A percentile compares a stretch with the other conserved stretches of the same genome.
phyloP scores from a whole-genome alignment of 2,113 vertebrate species.

The Meleagris gallopavo region DNA sequence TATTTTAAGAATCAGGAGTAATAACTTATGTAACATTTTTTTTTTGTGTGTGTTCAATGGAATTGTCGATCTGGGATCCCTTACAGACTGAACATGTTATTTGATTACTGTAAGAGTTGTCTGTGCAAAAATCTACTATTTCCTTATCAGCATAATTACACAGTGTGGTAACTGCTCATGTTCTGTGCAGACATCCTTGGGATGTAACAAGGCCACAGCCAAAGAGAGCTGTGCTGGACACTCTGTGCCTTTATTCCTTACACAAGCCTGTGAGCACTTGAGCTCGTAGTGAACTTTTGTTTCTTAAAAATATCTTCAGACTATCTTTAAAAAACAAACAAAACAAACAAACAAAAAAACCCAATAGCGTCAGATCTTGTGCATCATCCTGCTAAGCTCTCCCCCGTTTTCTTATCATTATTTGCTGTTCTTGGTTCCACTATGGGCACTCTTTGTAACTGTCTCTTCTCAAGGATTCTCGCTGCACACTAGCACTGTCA shows the following conservation, averaged over 20 bases:
- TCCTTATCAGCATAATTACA: background rate
- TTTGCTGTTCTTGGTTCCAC: background rate
- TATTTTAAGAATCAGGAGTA: background rate
- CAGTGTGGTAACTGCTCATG: background rate
- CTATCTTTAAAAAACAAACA: background rate
- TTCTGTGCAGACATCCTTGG: background rate
- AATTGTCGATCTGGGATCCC: background rate
- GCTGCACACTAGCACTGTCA: background rate
- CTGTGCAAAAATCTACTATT: background rate
- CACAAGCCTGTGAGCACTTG: background rate
- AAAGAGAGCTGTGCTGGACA: background rate
- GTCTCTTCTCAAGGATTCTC: background rate
- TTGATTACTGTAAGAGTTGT: background rate
- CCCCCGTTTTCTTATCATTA: background rate
- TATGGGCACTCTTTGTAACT: background rate
- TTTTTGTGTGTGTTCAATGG: background rate
- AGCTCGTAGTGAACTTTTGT: background rate
- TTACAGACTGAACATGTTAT: slow-evolving; percentile 12
- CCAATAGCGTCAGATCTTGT: background rate
- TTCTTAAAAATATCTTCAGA: background rate
- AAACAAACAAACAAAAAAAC: too few relatives aligned
- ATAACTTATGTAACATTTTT: background rate
- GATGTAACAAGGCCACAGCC: background rate
- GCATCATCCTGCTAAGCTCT: background rate
- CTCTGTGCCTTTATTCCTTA: background rate